Evolutionary conservation across 2,113 vertebrate genomes (phyloP).

Genomic region (Larimichthys polyactis): DNA sequence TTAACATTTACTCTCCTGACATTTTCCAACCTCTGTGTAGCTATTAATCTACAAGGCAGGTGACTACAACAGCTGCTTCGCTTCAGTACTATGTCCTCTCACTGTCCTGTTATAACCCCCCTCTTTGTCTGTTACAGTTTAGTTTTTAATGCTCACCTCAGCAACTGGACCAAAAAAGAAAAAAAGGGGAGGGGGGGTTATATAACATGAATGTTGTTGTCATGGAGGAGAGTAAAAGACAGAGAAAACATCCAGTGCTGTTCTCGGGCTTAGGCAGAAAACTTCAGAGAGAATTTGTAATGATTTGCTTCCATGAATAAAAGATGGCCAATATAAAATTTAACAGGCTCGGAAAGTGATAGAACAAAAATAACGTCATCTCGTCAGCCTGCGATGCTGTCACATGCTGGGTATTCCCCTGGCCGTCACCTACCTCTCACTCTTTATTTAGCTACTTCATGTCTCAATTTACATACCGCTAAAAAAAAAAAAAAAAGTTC

Average conservation of each 20-base stretch:
- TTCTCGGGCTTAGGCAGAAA: slow-evolving; percentile 38
- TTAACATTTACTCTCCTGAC: slow-evolving; percentile 26
- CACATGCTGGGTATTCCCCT: slow-evolving; percentile 80
- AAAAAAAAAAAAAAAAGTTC: neutral
- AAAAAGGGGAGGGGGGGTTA: slow-evolving; percentile 51
- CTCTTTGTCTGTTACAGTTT: slow-evolving; percentile 41
- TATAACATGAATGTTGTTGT: slow-evolving; percentile 65
- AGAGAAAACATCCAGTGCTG: slow-evolving; percentile 41
- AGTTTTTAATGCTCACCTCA: slow-evolving; percentile 46
- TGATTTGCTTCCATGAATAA: slow-evolving; percentile 73
- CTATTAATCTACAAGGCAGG: slow-evolving; percentile 36
- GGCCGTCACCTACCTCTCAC: slow-evolving; percentile 57
- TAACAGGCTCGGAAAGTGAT: slow-evolving; percentile 59
- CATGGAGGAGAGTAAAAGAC: slow-evolving; percentile 1
- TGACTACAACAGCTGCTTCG: slow-evolving; percentile 31
- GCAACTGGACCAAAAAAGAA: slow-evolving; percentile 42
- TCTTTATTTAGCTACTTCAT: slow-evolving; percentile 71
- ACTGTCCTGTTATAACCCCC: slow-evolving; percentile 51
- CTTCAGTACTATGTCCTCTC: slow-evolving; percentile 19
- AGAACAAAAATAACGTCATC: slow-evolving; percentile 74
- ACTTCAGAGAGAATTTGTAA: slow-evolving; percentile 73
- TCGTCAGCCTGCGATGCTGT: slow-evolving; percentile 57
- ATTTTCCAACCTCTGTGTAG: slow-evolving; percentile 24
- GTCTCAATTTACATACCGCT: slow-evolving; percentile 58
- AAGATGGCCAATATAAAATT: slow-evolving; percentile 73